These are phyloP conservation scores for Hyperoplus immaculatus DNA, from an alignment of 2,797 vertebrate species.

Conservation along the genomic window DNA sequence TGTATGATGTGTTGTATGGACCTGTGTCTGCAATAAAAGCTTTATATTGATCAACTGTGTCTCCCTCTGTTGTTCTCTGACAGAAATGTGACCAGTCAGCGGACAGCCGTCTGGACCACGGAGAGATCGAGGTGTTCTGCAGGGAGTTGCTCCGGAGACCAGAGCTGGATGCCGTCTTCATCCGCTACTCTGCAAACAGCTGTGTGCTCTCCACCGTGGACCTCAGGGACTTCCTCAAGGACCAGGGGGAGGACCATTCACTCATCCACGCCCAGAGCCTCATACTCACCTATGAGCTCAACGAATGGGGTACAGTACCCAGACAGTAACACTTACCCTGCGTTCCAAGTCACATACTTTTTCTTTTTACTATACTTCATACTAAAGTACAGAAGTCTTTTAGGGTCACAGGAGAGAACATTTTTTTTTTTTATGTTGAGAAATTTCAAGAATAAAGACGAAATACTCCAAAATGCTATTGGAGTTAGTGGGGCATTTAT, in stretches of 20 bases:
- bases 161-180: slow-evolving; percentile 91
- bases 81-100: slow-evolving; percentile 94
- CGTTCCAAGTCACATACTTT: too few relatives aligned
- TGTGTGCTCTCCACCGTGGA: slow-evolving; percentile 89
- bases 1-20: too few relatives aligned
- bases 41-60: not conserved
- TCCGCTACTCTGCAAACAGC: slow-evolving; percentile 88
- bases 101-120: slow-evolving; percentile 89
- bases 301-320: slow-evolving; percentile 88
- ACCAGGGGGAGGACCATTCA: slow-evolving; percentile 91
- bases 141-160: slow-evolving; percentile 90
- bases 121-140: slow-evolving; percentile 94
- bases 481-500: too few relatives aligned
- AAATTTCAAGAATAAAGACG: too few relatives aligned
- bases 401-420: too few relatives aligned
- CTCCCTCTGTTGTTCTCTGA: not conserved
- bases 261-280: slow-evolving; percentile 85
- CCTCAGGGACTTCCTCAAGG: slow-evolving; percentile 90
- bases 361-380: too few relatives aligned
- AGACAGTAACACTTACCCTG: not conserved
- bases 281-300: slow-evolving; percentile 91
- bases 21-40: too few relatives aligned
- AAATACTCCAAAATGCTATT: too few relatives aligned
- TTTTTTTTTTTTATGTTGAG: too few relatives aligned
- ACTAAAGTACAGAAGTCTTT: too few relatives aligned